Percentiles rank a stretch among this genome's conserved stretches.
phyloP scores from a whole-genome alignment of 2,797 vertebrate species.

The Myiothlypis coronata region DNA sequence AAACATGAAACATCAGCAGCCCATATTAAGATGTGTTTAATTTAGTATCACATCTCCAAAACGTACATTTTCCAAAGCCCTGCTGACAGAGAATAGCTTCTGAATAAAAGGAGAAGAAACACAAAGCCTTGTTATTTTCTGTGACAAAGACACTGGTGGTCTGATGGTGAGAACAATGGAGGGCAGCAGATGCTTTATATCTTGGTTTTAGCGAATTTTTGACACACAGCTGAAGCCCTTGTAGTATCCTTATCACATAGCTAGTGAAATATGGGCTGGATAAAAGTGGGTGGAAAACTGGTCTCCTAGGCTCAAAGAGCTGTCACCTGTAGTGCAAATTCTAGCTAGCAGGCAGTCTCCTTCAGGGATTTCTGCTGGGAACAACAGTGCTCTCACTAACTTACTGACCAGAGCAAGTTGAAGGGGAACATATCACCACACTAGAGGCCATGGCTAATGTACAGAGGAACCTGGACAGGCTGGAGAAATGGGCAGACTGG shows the following conservation, averaged over 20 bases:
- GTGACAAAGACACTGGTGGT: background rate
- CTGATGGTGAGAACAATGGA: background rate
- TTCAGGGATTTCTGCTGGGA: background rate
- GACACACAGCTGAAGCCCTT: background rate
- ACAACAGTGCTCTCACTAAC: background rate
- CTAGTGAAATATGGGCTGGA: background rate
- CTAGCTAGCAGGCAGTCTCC: background rate
- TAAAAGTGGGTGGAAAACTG: background rate
- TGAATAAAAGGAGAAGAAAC: background rate
- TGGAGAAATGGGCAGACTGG: background rate
- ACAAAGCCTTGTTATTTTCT: background rate
- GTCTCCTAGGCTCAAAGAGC: background rate
- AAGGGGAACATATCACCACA: background rate
- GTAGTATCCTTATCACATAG: background rate
- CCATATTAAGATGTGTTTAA: background rate
- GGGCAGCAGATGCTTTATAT: background rate
- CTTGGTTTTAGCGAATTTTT: background rate
- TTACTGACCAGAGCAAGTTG: background rate
- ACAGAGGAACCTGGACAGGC: background rate
- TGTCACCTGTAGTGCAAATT: background rate
- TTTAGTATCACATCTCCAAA: background rate
- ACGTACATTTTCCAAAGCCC: background rate
- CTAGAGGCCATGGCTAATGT: background rate
- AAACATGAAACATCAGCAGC: background rate
- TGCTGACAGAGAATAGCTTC: background rate